Evolutionary conservation across 2,888 invertebrate genomes (phyloP).

Genomic region (Macaria notata): DNA sequence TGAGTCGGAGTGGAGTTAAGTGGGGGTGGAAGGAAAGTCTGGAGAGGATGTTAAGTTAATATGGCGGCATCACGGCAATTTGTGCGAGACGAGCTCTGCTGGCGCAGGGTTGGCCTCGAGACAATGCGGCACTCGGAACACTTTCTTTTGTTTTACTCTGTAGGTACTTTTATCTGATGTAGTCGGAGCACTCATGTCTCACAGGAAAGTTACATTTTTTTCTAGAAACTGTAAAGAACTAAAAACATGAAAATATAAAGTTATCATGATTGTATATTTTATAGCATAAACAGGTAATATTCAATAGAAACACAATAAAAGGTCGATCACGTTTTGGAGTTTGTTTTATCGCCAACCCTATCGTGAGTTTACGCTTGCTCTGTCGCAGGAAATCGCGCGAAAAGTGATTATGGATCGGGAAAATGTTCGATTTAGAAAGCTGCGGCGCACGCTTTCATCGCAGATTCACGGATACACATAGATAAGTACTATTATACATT

Average conservation of each 20-base stretch:
- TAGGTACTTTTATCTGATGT: conserved; percentile 15
- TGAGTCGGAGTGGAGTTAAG: conserved; percentile 41
- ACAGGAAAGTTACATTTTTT: conserved; percentile 7
- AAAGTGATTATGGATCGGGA: conserved; percentile 73
- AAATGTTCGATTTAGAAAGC: conserved; percentile 63
- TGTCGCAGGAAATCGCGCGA: conserved; percentile 68
- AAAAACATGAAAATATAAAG: too few relatives aligned
- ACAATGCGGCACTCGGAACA: conserved; percentile 29
- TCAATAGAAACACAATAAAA: too few relatives aligned
- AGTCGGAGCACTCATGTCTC: conserved; percentile 1
- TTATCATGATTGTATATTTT: too few relatives aligned
- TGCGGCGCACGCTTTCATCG: conserved; percentile 25
- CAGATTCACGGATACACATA: neutral
- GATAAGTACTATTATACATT: too few relatives aligned
- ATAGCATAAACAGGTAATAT: too few relatives aligned
- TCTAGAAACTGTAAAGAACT: neutral
- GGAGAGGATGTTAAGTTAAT: conserved; percentile 72
- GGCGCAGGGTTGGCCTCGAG: conserved; percentile 56
- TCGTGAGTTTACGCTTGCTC: conserved; percentile 55
- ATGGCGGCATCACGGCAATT: conserved; percentile 79
- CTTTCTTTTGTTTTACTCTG: conserved; percentile 16
- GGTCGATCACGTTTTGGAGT: too few relatives aligned
- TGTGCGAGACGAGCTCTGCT: conserved; percentile 75
- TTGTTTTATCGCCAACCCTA: conserved; percentile 45
- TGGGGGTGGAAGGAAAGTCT: conserved; percentile 37